These are phyloP conservation scores for Cosmorhoe ocellata DNA, from an alignment of 2,888 invertebrate species.

Conservation along the genomic window DNA sequence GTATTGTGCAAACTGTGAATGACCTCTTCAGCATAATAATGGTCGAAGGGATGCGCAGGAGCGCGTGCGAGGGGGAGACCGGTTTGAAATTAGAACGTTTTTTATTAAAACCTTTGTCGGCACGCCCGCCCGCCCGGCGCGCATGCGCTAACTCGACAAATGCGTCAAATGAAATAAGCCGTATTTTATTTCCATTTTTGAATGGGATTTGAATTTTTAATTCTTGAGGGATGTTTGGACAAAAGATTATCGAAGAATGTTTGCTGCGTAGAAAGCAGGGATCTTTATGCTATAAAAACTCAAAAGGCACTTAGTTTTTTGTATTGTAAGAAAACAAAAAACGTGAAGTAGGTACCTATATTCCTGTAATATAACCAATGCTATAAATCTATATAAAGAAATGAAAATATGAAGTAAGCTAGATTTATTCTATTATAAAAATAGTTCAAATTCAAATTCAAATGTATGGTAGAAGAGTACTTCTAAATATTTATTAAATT, in stretches of 20 bases:
- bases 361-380: not conserved
- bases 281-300: conserved; percentile 2
- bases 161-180: conserved; percentile 79
- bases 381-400: no score
- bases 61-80: conserved; percentile 78
- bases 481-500: no score
- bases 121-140: conserved; percentile 76
- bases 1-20: conserved; percentile 79
- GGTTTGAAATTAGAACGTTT: conserved; percentile 82
- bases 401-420: no score
- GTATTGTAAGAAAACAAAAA: not conserved
- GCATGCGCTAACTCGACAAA: conserved; percentile 81
- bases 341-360: no score
- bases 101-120: conserved; percentile 77
- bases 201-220: conserved; percentile 61
- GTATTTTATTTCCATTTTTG: conserved; percentile 75
- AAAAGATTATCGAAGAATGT: conserved; percentile 51
- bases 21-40: conserved; percentile 81
- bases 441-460: no score
- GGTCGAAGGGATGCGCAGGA: conserved; percentile 79
- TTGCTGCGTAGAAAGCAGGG: conserved; percentile 30
- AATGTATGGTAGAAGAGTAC: no score
- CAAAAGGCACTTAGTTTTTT: not conserved
- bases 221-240: conserved; percentile 53
- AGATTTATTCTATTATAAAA: no score